Conservation (phyloP, 2,113 vertebrate genomes). For the Scophthalmus maximus region DNA sequence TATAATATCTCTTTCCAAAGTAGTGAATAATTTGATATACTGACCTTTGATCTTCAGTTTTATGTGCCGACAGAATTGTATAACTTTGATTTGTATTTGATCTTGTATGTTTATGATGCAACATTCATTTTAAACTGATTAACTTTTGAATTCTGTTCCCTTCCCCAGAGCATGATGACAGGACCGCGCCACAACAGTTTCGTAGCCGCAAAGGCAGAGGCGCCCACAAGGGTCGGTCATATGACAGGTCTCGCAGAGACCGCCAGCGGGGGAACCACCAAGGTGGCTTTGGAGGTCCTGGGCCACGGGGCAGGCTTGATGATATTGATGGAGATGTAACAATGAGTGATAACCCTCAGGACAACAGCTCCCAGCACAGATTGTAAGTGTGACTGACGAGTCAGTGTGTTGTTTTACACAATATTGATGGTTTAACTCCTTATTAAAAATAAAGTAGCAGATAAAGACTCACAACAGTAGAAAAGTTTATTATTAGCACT, state of each 20-base stretch:
- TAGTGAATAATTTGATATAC: too few relatives aligned
- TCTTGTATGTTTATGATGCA: too few relatives aligned
- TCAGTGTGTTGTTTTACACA: neutral
- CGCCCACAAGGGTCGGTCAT: slow-evolving; percentile 81
- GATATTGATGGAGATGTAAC: slow-evolving; percentile 84
- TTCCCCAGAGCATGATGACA: slow-evolving; percentile 86
- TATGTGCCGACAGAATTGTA: neutral
- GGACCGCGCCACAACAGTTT: slow-evolving; percentile 80
- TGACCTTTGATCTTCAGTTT: too few relatives aligned
- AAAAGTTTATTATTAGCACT: too few relatives aligned
- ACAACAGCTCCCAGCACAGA: slow-evolving; percentile 79
- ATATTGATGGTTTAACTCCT: neutral
- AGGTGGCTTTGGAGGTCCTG: slow-evolving; percentile 60
- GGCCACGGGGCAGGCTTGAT: slow-evolving; percentile 75
- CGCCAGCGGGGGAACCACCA: slow-evolving; percentile 72
- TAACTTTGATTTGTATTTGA: too few relatives aligned
- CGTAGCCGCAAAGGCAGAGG: slow-evolving; percentile 85
- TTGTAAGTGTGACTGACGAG: slow-evolving; percentile 80
- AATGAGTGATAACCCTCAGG: slow-evolving; percentile 85
- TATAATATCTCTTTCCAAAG: too few relatives aligned
- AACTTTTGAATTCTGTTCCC: neutral
- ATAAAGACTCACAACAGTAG: too few relatives aligned
- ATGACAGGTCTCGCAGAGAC: slow-evolving; percentile 78
- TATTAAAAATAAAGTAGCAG: neutral
- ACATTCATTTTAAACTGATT: neutral